Conservation (phyloP, 2,888 invertebrate species). For the Spisula solida region DNA sequence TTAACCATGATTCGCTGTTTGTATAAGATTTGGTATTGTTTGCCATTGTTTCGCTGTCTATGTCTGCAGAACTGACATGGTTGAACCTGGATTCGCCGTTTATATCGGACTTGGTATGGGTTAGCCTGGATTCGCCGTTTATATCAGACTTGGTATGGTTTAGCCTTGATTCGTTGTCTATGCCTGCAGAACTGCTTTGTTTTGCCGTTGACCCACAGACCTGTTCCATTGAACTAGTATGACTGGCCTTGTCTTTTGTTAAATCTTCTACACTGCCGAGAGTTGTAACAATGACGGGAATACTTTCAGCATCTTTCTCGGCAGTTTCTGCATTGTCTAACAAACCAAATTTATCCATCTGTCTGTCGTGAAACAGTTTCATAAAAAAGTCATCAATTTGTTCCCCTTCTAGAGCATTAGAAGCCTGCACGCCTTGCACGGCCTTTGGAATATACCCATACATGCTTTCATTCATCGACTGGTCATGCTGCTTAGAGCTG, state of each 20-base stretch:
- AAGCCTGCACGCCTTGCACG: constrained; percentile 74
- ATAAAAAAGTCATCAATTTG: constrained; percentile 75
- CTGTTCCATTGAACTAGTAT: too few species aligned
- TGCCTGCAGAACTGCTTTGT: too few species aligned
- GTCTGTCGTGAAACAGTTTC: constrained; percentile 61
- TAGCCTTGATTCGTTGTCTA: too few species aligned
- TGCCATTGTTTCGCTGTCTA: too few species aligned
- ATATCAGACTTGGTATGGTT: too few species aligned
- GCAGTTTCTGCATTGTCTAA: neutral
- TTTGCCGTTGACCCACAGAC: too few species aligned
- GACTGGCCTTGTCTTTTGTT: neutral
- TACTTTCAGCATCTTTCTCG: neutral
- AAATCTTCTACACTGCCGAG: constrained; percentile 29
- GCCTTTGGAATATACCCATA: constrained; percentile 75
- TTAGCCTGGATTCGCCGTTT: too few species aligned
- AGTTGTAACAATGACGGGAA: constrained; percentile 41
- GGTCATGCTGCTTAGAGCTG: neutral
- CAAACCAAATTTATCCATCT: constrained; percentile 69
- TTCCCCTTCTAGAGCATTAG: constrained; percentile 72
- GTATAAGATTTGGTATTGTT: too few species aligned
- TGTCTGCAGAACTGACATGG: too few species aligned
- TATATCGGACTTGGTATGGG: too few species aligned
- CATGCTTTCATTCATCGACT: constrained; percentile 71
- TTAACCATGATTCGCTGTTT: too few species aligned
- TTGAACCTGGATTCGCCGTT: too few species aligned